Base-by-base conservation (phyloP, 1,140 invertebrate genomes). In the Ganaspis sp. region DNA sequence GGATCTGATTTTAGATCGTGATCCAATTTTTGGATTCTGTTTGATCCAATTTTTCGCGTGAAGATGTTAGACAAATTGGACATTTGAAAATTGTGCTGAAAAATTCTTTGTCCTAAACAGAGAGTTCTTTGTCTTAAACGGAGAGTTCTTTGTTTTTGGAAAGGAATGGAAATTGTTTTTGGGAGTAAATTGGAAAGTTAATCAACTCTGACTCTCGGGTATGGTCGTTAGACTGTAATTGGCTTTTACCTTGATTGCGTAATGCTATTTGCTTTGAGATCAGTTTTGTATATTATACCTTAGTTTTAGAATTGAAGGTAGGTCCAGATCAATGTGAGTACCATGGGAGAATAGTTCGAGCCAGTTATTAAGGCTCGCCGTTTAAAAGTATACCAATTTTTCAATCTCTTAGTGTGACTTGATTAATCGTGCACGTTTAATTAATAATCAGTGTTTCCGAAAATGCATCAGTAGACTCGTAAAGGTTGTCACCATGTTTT, bases 231-330 rank as follows among this genome's bases (percentile, higher is more conserved):
- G 88, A 88, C 86, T 91, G 90, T 91, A 91, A 88, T 90, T 89
- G 88, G 90, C 88, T 91, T 90, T 87, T 89, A 90, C 85, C 87
- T 91, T 90, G 89, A 90, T 90, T 91, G 90, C 87, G 88, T 91
- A 91, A 89, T 87, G 90, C 90, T 91, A 90, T 90, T 91, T 90
- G 90, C 90, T 91, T 90, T 90, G 87, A 90, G 83, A 90, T 90
- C 88, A 88, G 88, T 90, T 89, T 90, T 86, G 86, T 90, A n/a
- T n/a, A 89, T 87, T 85, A 88, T 87, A 89, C 87, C 86, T 89
- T 90, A 90, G 89, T 89, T 89, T 86, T 90, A 90, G 89, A 90
- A 87, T 85, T 90, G 88, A 90, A 89, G 87, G 88, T 91, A 90
- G 89, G 88, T 90, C 86, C 86, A 84, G 79, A 86, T 58, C 80